Evolutionary conservation across 1,140 invertebrate species (phyloP).

Genomic region (Drosophila pandora): DNA sequence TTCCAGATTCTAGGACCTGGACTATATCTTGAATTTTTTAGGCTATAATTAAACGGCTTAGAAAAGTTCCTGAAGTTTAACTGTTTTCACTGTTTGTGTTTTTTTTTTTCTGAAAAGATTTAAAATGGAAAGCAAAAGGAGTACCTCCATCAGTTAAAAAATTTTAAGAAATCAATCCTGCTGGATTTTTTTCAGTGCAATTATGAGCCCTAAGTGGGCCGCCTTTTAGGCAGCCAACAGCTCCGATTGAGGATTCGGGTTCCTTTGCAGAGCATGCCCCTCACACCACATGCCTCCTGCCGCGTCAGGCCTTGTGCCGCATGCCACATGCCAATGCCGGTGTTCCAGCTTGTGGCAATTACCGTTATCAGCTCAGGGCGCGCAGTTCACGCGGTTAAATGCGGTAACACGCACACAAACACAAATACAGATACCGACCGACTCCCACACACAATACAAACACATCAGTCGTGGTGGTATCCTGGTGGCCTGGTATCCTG

Average conservation of each 20-base stretch:
- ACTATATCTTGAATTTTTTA: too few relatives aligned
- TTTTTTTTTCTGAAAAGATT: too few relatives aligned
- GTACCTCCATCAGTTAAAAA: too few relatives aligned
- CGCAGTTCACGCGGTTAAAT: conserved; percentile 80
- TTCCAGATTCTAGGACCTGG: too few relatives aligned
- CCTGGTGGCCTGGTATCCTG: background rate
- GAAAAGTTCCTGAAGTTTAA: too few relatives aligned
- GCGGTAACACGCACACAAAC: conserved; percentile 71
- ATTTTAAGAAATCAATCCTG: background rate
- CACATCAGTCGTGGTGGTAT: conserved; percentile 11
- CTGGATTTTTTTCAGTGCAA: background rate
- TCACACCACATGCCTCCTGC: background rate
- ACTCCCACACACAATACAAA: conserved; percentile 12
- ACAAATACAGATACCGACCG: conserved; percentile 38
- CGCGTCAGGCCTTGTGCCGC: conserved; percentile 28
- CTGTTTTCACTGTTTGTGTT: too few relatives aligned
- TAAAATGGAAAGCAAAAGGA: too few relatives aligned
- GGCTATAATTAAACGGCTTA: too few relatives aligned
- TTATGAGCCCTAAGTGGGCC: background rate
- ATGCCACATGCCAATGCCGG: conserved; percentile 30
- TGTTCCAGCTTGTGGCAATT: conserved; percentile 79
- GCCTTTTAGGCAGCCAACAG: conserved; percentile 9
- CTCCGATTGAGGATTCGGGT: conserved; percentile 14
- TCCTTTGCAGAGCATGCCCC: background rate
- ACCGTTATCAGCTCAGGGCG: conserved; percentile 79